Evolutionary conservation across 2,113 vertebrate species (phyloP).

Genomic region (Podocnemis expansa): DNA sequence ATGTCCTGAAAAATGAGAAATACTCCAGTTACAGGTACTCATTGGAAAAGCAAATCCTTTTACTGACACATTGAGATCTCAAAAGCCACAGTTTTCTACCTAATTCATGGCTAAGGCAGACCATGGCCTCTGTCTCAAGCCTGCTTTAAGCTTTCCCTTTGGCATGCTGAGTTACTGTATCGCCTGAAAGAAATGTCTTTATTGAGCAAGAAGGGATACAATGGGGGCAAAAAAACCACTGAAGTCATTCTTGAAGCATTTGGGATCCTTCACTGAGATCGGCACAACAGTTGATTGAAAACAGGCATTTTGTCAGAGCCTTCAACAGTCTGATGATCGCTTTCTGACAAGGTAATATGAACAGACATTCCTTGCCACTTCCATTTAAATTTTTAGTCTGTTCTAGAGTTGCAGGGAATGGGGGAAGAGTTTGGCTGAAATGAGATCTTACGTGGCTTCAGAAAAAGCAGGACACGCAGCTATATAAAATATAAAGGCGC

Average conservation of each 20-base stretch:
- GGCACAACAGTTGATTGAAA: constrained; percentile 38
- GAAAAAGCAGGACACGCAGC: constrained; percentile 9
- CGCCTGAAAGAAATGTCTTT: constrained; percentile 44
- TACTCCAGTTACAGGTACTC: constrained; percentile 48
- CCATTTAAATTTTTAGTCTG: constrained; percentile 60
- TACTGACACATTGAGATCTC: constrained; percentile 50
- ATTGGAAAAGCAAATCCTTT: constrained; percentile 41
- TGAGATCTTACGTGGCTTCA: constrained; percentile 42
- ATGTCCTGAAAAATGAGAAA: constrained; percentile 63
- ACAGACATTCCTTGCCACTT: constrained; percentile 48
- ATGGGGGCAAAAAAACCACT: constrained; percentile 3
- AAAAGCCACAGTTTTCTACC: constrained; percentile 75
- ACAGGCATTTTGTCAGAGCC: constrained; percentile 57
- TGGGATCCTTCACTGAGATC: constrained; percentile 22
- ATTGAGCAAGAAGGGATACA: background rate
- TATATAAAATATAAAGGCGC: constrained; percentile 9
- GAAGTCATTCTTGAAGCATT: constrained; percentile 23
- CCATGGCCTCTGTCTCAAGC: constrained; percentile 65
- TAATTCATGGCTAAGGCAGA: constrained; percentile 76
- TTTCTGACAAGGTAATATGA: constrained; percentile 38
- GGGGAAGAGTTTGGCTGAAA: constrained; percentile 51
- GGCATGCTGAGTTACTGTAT: constrained; percentile 56
- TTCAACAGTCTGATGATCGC: constrained; percentile 9
- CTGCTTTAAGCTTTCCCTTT: constrained; percentile 73
- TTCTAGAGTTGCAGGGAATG: constrained; percentile 40